phyloP scores from a whole-genome alignment of 2,888 invertebrate genomes.

The Calliopum simillimum region DNA sequence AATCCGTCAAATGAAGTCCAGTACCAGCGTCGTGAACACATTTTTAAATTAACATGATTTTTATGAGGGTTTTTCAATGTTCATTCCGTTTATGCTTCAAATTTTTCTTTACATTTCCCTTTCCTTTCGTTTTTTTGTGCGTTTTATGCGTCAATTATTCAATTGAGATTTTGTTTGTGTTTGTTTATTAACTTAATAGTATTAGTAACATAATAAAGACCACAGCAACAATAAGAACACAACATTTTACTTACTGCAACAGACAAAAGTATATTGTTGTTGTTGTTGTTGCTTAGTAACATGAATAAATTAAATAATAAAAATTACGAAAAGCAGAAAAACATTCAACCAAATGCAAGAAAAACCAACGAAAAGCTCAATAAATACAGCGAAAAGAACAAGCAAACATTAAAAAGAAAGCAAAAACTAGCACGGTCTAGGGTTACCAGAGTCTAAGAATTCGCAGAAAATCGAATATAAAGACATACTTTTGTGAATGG shows the following conservation, averaged over 20 bases:
- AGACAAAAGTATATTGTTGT: background rate
- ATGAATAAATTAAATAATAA: constrained; percentile 14
- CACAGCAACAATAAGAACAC: background rate
- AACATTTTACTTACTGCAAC: background rate
- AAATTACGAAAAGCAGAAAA: background rate
- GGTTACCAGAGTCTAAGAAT: too few species aligned
- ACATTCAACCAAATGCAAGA: background rate
- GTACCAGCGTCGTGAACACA: too few species aligned
- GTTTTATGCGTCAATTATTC: background rate
- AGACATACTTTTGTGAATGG: too few species aligned
- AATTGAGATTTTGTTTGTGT: background rate
- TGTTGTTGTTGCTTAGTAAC: background rate
- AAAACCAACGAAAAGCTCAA: background rate
- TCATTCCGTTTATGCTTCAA: background rate
- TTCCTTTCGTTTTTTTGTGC: background rate
- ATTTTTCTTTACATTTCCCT: background rate
- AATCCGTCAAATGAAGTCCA: too few species aligned
- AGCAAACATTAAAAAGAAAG: background rate
- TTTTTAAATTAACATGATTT: too few species aligned
- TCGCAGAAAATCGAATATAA: too few species aligned
- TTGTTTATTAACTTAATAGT: background rate
- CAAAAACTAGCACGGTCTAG: too few species aligned
- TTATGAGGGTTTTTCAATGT: too few species aligned
- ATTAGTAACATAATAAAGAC: constrained; percentile 5
- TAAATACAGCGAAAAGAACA: background rate